Evolutionary conservation across 1,140 invertebrate genomes (phyloP).

Genomic region (Zaprionus camerounensis): DNA sequence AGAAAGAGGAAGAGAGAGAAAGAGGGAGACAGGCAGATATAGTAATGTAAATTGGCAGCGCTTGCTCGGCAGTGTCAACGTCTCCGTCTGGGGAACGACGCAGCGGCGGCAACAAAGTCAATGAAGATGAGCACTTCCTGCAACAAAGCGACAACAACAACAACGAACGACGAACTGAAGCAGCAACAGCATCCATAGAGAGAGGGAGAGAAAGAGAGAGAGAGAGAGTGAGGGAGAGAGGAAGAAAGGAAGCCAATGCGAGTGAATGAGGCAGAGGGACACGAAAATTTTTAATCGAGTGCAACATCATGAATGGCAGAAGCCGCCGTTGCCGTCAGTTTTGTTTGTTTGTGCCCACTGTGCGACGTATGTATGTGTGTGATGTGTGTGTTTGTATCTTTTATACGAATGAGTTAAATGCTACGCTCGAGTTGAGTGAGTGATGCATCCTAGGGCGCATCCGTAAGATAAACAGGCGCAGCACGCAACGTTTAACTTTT

Average conservation of each 20-base stretch:
- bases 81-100: conserved; percentile 35
- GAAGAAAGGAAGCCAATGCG: background rate
- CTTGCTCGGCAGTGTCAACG: conserved; percentile 47
- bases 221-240: background rate
- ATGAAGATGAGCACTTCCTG: conserved; percentile 82
- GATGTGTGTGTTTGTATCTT: conserved; percentile 62
- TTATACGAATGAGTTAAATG: conserved; percentile 83
- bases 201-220: background rate
- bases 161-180: conserved; percentile 25
- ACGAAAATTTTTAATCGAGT: conserved; percentile 78
- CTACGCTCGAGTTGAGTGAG: conserved; percentile 81
- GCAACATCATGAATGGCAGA: conserved; percentile 76
- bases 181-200: conserved; percentile 25
- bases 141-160: conserved; percentile 74
- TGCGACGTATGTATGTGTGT: conserved; percentile 8
- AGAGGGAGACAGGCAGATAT: background rate
- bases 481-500: conserved; percentile 82
- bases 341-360: conserved; percentile 62
- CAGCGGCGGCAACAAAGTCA: conserved; percentile 74
- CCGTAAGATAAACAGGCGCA: conserved; percentile 81
- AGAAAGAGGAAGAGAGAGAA: conserved; percentile 6
- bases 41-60: conserved; percentile 70
- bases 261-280: conserved; percentile 20
- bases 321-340: conserved; percentile 56
- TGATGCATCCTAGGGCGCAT: conserved; percentile 82